Conservation (phyloP, 2,113 vertebrate genomes). For the Bubo scandiacus region DNA sequence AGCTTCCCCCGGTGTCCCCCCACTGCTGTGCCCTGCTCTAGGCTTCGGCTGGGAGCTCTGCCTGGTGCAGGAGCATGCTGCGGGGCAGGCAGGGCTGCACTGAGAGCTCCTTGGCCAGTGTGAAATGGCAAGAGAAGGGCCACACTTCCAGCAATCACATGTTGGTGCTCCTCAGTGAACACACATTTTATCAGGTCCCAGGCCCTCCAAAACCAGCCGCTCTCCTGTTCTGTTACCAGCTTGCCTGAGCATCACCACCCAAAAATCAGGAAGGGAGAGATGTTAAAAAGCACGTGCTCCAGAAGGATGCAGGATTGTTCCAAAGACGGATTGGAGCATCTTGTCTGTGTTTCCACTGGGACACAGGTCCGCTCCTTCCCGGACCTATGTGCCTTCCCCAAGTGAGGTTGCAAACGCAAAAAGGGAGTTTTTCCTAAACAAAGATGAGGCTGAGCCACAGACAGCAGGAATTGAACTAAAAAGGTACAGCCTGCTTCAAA, state of each 20-base stretch:
- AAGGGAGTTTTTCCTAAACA: neutral
- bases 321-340: neutral
- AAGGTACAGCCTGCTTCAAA: neutral
- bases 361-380: neutral
- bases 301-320: neutral
- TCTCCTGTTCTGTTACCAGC: neutral
- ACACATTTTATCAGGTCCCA: fast-evolving
- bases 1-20: neutral
- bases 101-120: neutral
- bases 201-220: neutral
- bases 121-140: neutral
- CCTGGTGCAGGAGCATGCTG: neutral
- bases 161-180: neutral
- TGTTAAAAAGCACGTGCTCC: neutral
- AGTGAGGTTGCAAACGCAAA: neutral
- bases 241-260: neutral
- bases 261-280: neutral
- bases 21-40: neutral
- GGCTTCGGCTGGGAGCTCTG: neutral
- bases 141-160: fast-evolving
- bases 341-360: neutral
- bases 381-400: fast-evolving
- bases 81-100: neutral
- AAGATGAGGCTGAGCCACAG: neutral
- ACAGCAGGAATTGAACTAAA: neutral